phyloP scores from a whole-genome alignment of 2,888 invertebrate genomes.

The Nebria salina region DNA sequence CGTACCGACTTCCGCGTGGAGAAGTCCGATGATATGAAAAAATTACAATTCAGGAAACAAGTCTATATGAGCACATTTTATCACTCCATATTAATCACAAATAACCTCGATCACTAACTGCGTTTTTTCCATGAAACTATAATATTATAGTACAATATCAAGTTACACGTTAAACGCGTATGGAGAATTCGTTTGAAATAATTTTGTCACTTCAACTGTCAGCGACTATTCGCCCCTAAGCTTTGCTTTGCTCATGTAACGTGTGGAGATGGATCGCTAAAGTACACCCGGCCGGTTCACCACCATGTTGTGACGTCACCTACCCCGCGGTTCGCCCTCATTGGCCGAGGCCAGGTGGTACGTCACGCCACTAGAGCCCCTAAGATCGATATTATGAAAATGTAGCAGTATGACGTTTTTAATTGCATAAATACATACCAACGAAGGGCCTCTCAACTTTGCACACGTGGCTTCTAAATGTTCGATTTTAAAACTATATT shows the following conservation, averaged over 20 bases:
- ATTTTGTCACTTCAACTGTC: background rate
- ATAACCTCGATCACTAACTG: constrained; percentile 12
- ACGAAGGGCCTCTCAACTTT: background rate
- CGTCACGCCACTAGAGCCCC: constrained; percentile 11
- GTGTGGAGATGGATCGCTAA: constrained; percentile 15
- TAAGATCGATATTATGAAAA: constrained; percentile 33
- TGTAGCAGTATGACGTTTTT: constrained; percentile 8
- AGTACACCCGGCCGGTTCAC: constrained; percentile 31
- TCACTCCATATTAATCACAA: constrained; percentile 16
- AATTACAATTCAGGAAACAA: constrained; percentile 15
- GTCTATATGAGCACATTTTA: constrained; percentile 32
- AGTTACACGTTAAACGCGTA: background rate
- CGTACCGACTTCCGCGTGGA: constrained; percentile 20
- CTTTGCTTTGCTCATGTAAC: constrained; percentile 4
- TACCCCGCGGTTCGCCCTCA: constrained; percentile 3
- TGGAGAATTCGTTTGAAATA: background rate
- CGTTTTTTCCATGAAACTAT: background rate
- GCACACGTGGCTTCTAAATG: background rate
- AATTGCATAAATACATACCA: background rate
- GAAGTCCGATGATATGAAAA: constrained; percentile 19
- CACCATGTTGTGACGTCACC: constrained; percentile 37
- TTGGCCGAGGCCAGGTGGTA: constrained; percentile 28
- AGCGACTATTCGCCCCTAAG: background rate
- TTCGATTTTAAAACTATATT: background rate
- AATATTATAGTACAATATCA: background rate